phyloP scores from a whole-genome alignment of 2,888 invertebrate species.

The Drosophila melanosoma region DNA sequence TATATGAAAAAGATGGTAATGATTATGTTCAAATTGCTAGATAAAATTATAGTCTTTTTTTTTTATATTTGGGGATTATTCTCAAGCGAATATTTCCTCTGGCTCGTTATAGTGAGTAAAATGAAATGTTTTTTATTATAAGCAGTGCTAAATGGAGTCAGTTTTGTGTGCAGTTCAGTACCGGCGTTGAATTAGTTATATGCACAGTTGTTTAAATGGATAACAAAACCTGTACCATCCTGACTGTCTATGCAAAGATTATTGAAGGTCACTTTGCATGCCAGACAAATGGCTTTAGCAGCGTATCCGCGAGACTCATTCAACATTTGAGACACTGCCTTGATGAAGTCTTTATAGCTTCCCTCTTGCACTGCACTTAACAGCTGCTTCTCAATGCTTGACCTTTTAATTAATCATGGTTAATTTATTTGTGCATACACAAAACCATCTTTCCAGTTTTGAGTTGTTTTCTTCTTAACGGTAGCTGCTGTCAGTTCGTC shows the following conservation, averaged over 20 bases:
- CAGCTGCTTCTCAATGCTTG: slow-evolving; percentile 47
- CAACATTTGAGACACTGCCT: slow-evolving; percentile 38
- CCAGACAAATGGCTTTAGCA: slow-evolving; percentile 20
- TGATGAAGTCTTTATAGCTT: slow-evolving; percentile 55
- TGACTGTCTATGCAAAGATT: slow-evolving; percentile 18
- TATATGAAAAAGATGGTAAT: neutral
- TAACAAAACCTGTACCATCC: slow-evolving; percentile 43
- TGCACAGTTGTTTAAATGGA: slow-evolving; percentile 15
- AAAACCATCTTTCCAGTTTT: slow-evolving; percentile 46
- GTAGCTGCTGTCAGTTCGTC: slow-evolving; percentile 61
- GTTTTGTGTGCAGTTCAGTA: slow-evolving; percentile 56
- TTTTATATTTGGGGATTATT: neutral
- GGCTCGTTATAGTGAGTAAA: neutral
- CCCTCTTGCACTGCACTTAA: slow-evolving; percentile 50
- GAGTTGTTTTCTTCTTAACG: slow-evolving; percentile 30
- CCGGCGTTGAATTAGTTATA: slow-evolving; percentile 54
- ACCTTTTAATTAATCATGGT: slow-evolving; percentile 77
- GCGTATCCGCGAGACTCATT: slow-evolving; percentile 40
- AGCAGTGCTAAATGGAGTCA: slow-evolving; percentile 57
- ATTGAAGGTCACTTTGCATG: slow-evolving; percentile 43
- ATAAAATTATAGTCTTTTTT: neutral
- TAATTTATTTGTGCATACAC: slow-evolving; percentile 57
- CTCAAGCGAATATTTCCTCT: neutral
- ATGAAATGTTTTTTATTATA: slow-evolving; percentile 33
- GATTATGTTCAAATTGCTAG: neutral